These are phyloP conservation scores for Anarrhichthys ocellatus DNA, from an alignment of 2,113 vertebrate genomes.

Conservation along the genomic window DNA sequence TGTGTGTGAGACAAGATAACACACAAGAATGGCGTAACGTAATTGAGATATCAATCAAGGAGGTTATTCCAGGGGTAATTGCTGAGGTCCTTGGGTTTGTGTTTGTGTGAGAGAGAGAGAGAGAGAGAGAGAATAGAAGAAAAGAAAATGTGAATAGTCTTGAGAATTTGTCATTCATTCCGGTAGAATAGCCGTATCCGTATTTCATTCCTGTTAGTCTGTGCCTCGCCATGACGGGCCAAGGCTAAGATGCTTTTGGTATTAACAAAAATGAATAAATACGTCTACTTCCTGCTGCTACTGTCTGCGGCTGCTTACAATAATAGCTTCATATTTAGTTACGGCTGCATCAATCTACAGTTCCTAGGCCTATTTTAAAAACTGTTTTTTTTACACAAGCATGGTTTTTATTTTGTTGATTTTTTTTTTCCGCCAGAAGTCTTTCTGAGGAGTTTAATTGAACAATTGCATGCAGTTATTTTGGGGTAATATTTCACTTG, in stretches of 20 bases:
- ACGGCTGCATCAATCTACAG: neutral
- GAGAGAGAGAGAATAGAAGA: slow-evolving; percentile 21
- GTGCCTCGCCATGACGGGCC: neutral
- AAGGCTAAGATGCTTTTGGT: slow-evolving; percentile 3
- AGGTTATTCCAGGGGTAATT: slow-evolving; percentile 84
- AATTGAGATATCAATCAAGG: slow-evolving; percentile 86
- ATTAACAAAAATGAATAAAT: slow-evolving; percentile 32
- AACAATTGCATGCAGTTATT: slow-evolving; percentile 38
- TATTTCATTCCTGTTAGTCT: slow-evolving; percentile 21
- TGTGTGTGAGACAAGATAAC: slow-evolving; percentile 80
- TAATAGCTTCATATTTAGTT: slow-evolving; percentile 35
- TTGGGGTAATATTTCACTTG: slow-evolving; percentile 29
- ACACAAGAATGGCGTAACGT: slow-evolving; percentile 72
- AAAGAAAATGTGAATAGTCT: slow-evolving; percentile 20
- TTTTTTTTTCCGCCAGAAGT: neutral
- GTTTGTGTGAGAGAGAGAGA: slow-evolving; percentile 48
- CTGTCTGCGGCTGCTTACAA: neutral
- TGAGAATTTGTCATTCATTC: slow-evolving; percentile 47
- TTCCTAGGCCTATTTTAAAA: slow-evolving; percentile 18
- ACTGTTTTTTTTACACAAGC: neutral
- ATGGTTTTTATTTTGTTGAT: slow-evolving; percentile 1
- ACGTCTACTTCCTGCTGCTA: neutral
- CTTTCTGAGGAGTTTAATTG: slow-evolving; percentile 19
- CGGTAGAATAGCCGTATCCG: slow-evolving; percentile 26
- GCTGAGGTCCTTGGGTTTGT: slow-evolving; percentile 73